Evolutionary conservation across 2,113 vertebrate genomes (phyloP).

Genomic region (Cephalopholis sonnerati): DNA sequence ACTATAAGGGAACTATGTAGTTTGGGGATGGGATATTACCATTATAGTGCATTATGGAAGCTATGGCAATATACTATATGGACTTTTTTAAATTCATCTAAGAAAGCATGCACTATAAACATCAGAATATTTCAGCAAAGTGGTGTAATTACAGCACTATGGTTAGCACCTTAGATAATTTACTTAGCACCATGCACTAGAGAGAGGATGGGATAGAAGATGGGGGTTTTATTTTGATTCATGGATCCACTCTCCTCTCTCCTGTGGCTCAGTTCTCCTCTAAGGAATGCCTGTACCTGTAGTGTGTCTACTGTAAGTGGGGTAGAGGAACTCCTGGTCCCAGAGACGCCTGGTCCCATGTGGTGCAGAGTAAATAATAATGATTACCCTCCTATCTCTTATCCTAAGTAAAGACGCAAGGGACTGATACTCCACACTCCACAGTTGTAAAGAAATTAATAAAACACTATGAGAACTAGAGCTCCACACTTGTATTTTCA

Average conservation of each 20-base stretch:
- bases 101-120: conserved; percentile 73
- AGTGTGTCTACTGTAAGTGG: conserved; percentile 34
- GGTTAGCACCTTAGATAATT: conserved; percentile 70
- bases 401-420: conserved; percentile 26
- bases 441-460: conserved; percentile 49
- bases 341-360: conserved; percentile 29
- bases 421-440: conserved; percentile 34
- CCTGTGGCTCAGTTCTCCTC: conserved; percentile 67
- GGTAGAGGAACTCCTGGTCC: neutral
- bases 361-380: conserved; percentile 34
- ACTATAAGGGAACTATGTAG: conserved; percentile 34
- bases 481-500: conserved; percentile 26
- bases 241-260: conserved; percentile 46
- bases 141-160: conserved; percentile 79
- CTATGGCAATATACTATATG: conserved; percentile 55
- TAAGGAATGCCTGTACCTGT: conserved; percentile 47
- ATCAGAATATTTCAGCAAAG: conserved; percentile 67
- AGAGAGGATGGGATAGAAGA: conserved; percentile 47
- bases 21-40: conserved; percentile 32
- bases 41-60: conserved; percentile 62
- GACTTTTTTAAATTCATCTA: conserved; percentile 41
- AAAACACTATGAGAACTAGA: conserved; percentile 63
- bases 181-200: conserved; percentile 72
- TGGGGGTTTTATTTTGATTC: conserved; percentile 27
- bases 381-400: conserved; percentile 9